Evolutionary conservation across 1,140 invertebrate genomes (phyloP).

Genomic region (Drosophila albomicans): DNA sequence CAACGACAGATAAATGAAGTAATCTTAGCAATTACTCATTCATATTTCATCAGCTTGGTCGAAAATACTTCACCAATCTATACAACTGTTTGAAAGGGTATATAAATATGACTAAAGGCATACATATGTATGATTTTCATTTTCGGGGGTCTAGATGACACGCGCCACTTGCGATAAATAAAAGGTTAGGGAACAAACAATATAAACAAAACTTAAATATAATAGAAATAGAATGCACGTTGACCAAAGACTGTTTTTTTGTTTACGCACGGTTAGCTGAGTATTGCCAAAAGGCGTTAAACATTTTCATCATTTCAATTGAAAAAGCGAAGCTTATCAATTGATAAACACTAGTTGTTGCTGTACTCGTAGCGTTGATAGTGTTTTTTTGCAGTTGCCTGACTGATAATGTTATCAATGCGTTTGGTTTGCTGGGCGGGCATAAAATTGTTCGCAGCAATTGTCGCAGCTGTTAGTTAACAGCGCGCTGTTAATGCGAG

Average conservation of each 20-base stretch:
- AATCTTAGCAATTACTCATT: neutral
- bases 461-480: conserved; percentile 42
- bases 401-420: conserved; percentile 45
- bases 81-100: neutral
- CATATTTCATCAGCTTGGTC: neutral
- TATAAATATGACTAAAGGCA: neutral
- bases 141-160: neutral
- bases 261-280: conserved; percentile 6
- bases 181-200: conserved; percentile 19
- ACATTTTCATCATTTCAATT: conserved; percentile 36
- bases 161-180: neutral
- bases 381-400: neutral
- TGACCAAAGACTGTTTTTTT: conserved; percentile 3
- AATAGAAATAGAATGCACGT: conserved; percentile 21
- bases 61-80: neutral
- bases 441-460: conserved; percentile 52
- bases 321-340: conserved; percentile 13
- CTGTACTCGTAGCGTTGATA: conserved; percentile 6
- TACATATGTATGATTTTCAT: neutral
- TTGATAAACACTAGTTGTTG: conserved; percentile 16
- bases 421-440: neutral
- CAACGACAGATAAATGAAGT: too few species aligned
- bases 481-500: conserved; percentile 46
- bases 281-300: conserved; percentile 18
- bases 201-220: conserved; percentile 27